phyloP scores from a whole-genome alignment of 2,888 invertebrate genomes.

The Nebria brevicollis region DNA sequence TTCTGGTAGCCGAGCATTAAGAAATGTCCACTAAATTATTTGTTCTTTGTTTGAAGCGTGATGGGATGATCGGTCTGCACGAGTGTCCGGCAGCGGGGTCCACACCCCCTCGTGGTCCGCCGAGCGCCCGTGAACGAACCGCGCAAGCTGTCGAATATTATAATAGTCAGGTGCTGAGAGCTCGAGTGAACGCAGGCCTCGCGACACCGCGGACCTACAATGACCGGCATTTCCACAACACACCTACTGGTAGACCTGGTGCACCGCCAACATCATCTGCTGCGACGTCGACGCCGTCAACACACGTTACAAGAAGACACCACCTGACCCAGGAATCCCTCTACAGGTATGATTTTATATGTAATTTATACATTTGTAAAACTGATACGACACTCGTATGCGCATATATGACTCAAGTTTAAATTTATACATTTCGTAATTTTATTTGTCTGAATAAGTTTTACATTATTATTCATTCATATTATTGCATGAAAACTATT shows the following conservation, averaged over 20 bases:
- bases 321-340: constrained; percentile 19
- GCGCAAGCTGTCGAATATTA: constrained; percentile 67
- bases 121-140: constrained; percentile 60
- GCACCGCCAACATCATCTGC: constrained; percentile 52
- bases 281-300: background rate
- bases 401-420: background rate
- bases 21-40: constrained; percentile 20
- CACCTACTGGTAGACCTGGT: constrained; percentile 57
- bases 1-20: too few relatives aligned
- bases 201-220: constrained; percentile 59
- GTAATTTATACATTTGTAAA: background rate
- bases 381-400: background rate
- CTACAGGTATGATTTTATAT: constrained; percentile 4
- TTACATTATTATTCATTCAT: too few relatives aligned
- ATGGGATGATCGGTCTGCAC: constrained; percentile 66
- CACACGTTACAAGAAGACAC: background rate
- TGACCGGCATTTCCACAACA: constrained; percentile 58
- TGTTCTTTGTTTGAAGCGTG: constrained; percentile 59
- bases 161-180: constrained; percentile 65
- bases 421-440: background rate
- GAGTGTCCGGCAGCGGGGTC: constrained; percentile 58
- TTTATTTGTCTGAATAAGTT: background rate
- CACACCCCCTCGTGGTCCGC: constrained; percentile 61
- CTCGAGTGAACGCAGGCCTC: constrained; percentile 63
- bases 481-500: too few relatives aligned